A percentile compares a stretch with the other conserved stretches of the same genome.
Evolutionary conservation across 2,113 vertebrate genomes (phyloP).

Genomic region (Triplophysa dalaica): DNA sequence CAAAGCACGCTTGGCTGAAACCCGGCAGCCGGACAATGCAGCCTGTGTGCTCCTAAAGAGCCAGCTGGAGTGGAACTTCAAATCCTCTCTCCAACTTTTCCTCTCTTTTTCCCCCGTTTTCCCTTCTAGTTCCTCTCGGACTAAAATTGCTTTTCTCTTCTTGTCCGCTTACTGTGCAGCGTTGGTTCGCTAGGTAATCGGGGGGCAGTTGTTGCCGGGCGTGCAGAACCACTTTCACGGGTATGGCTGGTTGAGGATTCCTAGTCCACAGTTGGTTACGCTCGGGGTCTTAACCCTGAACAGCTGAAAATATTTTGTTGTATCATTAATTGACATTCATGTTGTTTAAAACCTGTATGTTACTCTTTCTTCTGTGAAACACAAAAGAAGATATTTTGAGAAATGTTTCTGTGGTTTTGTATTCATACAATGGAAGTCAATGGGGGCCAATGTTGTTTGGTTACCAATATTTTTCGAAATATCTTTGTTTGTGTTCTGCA

Average conservation of each 20-base stretch:
- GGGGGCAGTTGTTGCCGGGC: conserved; percentile 28
- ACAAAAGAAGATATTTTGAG: too few relatives aligned
- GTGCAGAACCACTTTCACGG: conserved; percentile 17
- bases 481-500: too few relatives aligned
- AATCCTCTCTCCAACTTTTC: conserved; percentile 54
- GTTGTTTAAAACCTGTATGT: too few relatives aligned
- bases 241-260: conserved; percentile 19
- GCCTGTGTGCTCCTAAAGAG: conserved; percentile 61
- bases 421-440: too few relatives aligned
- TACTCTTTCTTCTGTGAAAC: too few relatives aligned
- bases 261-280: conserved; percentile 8
- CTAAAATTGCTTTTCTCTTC: conserved; percentile 37
- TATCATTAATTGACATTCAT: too few relatives aligned
- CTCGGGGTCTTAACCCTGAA: neutral
- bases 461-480: too few relatives aligned
- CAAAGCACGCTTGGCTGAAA: conserved; percentile 56
- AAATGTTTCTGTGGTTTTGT: too few relatives aligned
- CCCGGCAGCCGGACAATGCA: conserved; percentile 58
- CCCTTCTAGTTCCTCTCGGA: conserved; percentile 29
- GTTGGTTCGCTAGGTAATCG: conserved; percentile 44
- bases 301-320: too few relatives aligned
- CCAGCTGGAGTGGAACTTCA: conserved; percentile 62
- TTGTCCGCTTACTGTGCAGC: conserved; percentile 31
- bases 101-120: conserved; percentile 21
- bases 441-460: too few relatives aligned